Conservation (phyloP, 2,888 invertebrate genomes). For the Drosophila rubida region DNA sequence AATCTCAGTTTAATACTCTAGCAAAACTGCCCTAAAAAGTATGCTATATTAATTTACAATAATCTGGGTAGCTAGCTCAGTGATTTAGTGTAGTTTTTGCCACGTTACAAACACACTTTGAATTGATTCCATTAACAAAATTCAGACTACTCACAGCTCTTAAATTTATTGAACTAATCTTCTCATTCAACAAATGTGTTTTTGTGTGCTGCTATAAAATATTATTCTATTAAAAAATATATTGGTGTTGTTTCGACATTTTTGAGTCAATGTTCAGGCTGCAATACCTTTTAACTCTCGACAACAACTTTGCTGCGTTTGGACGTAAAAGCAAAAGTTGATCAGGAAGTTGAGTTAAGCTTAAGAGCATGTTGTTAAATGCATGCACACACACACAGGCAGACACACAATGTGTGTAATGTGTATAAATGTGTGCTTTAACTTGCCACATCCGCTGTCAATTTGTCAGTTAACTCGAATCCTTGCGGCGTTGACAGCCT, state of each 20-base stretch:
- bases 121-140: no score
- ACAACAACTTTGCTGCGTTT: not conserved
- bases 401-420: not conserved
- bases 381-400: not conserved
- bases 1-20: not conserved
- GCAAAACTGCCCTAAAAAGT: not conserved
- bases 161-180: no score
- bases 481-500: constrained; percentile 49
- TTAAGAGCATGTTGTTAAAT: constrained; percentile 11
- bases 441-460: constrained; percentile 24
- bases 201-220: no score
- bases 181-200: no score
- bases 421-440: constrained; percentile 1
- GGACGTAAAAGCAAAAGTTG: not conserved
- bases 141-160: no score
- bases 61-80: not conserved
- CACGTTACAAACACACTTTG: no score
- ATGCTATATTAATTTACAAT: not conserved
- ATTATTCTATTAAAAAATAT: no score
- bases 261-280: no score
- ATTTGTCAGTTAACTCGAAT: constrained; percentile 51
- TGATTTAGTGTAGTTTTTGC: not conserved
- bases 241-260: no score
- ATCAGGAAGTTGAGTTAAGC: constrained; percentile 1
- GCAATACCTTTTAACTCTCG: not conserved